Conservation (phyloP, 2,797 vertebrate species). For the Amniataba percoides region DNA sequence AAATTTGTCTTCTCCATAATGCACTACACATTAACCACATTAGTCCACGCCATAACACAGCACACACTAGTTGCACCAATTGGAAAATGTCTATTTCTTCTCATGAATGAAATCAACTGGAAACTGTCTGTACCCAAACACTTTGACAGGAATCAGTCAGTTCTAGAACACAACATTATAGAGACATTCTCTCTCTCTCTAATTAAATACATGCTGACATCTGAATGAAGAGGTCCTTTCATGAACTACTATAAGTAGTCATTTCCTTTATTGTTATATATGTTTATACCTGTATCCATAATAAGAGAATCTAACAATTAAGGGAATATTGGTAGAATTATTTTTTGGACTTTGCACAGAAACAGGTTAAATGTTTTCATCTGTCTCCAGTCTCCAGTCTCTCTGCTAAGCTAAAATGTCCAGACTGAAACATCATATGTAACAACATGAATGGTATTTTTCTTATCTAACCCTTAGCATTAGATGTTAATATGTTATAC, state of each 20-base stretch:
- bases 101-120: not conserved
- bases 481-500: no score
- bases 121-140: no score
- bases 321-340: not conserved
- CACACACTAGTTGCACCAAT: constrained; percentile 2
- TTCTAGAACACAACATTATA: not conserved
- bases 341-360: not conserved
- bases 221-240: no score
- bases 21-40: constrained; percentile 34
- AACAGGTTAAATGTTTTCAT: not conserved
- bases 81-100: not conserved
- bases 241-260: no score
- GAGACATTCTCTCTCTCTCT: not conserved
- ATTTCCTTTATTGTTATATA: not conserved
- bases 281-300: not conserved
- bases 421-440: not conserved
- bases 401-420: not conserved
- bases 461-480: no score
- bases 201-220: no score
- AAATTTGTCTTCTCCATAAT: constrained; percentile 42
- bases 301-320: not conserved
- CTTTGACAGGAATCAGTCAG: not conserved
- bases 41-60: constrained; percentile 1
- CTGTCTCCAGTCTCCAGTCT: not conserved
- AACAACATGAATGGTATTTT: not conserved